These are phyloP conservation scores for Salvelinus alpinus DNA, from an alignment of 2,113 vertebrate species.

Conservation along the genomic window DNA sequence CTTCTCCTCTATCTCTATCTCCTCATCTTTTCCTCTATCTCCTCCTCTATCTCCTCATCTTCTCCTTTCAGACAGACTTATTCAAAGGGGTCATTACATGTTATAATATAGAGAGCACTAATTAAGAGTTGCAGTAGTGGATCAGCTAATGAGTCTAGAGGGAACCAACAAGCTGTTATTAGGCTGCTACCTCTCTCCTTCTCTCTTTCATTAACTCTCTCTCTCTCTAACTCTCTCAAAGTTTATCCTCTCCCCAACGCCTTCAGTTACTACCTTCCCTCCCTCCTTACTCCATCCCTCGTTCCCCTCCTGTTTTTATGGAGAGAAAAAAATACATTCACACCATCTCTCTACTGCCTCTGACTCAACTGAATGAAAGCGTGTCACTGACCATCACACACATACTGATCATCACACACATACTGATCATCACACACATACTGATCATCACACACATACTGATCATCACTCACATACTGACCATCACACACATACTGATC, in stretches of 20 bases:
- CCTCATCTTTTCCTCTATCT: background rate
- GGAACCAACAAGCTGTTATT: background rate
- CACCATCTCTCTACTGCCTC: background rate
- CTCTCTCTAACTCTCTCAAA: background rate
- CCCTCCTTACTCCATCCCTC: background rate
- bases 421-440: no score
- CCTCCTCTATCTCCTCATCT: background rate
- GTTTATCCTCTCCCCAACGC: background rate
- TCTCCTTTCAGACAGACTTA: background rate
- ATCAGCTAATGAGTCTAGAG: background rate
- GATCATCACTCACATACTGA: no score
- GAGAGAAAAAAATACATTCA: background rate
- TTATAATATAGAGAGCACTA: background rate
- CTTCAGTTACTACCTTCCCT: background rate
- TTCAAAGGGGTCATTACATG: background rate
- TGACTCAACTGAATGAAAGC: background rate
- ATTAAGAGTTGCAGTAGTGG: constrained; percentile 2
- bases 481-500: no score
- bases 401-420: no score
- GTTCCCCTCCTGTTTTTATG: background rate
- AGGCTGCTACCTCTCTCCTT: background rate
- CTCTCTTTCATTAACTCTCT: background rate
- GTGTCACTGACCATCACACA: background rate
- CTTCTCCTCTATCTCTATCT: no score
- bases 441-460: no score